Base-by-base conservation (phyloP, 2,797 vertebrate genomes). In the Chelon auratus region DNA sequence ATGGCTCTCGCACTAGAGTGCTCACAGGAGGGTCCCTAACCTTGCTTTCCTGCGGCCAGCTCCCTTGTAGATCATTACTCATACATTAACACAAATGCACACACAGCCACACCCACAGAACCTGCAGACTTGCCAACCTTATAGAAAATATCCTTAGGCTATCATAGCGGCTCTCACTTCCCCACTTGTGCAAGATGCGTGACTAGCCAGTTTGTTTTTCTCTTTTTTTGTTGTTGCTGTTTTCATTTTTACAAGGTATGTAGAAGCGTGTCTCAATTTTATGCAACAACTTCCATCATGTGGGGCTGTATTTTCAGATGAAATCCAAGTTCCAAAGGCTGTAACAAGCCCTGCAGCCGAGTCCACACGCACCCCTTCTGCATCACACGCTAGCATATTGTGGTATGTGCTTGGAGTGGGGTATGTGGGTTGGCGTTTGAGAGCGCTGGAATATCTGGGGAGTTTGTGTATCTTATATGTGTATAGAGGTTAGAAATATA, bases 171-270 rank as follows among this genome's bases (percentile, higher is more conserved):
- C 75, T 75, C 69, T 88, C 80, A 70, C 80, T 87, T 86, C 75
- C 87, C 80, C 82, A 85, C 81, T 89, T 80, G 51, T 81, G 79
- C 82, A 83, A 81, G 84, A 87, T 93, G 92, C 91, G 91, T 94
- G 92, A 93, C 92, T 86, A 89, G 84, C 88, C 75, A 62, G 81
- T 86, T 85, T 90, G 86, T 92, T 90, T 89, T 89, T 81, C 62
- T 62, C 53, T 72, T 77, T 72, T 70, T 62, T 14, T 80, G 55
- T 81, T 83, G 54, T 88, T 84, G 75, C 77, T 81, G 65, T 89
- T 86, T 86, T 90, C 54, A 75, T 87, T 93, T 93, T 93, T 91
- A 94, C 89, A 90, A 92, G 89, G 85, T 91, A 90, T 89, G 88
- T 87, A 82, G 82, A 88, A 91, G 88, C 80, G 66, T 90, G 91